A percentile compares a stretch with the other conserved stretches of the same genome.
These are phyloP conservation scores for Campylomormyrus numenius DNA, from an alignment of 2,113 vertebrate species.

Conservation along the genomic window DNA sequence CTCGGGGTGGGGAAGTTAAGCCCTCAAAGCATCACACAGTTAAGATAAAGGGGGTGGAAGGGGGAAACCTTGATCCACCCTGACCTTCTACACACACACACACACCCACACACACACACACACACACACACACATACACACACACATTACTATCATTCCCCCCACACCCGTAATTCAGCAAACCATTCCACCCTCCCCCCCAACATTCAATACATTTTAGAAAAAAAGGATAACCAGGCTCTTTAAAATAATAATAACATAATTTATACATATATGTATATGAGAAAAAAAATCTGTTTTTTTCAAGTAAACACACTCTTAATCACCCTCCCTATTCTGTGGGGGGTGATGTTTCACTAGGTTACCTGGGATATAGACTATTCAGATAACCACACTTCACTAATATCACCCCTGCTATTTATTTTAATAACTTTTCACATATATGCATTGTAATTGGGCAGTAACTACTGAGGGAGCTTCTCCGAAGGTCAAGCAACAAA, in stretches of 20 bases:
- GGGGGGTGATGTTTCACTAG: background rate
- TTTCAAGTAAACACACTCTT: background rate
- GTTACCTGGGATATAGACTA: background rate
- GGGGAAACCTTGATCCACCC: background rate
- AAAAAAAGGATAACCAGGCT: background rate
- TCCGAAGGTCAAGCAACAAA: background rate
- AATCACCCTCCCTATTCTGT: background rate
- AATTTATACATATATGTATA: background rate
- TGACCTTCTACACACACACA: background rate
- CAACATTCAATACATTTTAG: background rate
- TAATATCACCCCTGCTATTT: slow-evolving; percentile 14
- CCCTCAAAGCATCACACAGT: background rate
- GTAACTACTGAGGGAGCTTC: background rate
- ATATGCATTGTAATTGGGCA: background rate
- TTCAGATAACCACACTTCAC: background rate
- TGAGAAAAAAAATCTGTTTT: background rate
- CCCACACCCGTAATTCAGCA: background rate
- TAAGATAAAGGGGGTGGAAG: background rate
- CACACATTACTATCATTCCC: background rate
- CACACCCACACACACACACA: background rate
- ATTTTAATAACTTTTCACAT: background rate
- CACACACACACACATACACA: background rate
- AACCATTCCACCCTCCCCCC: background rate
- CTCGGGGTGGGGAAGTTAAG: background rate
- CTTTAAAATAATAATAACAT: background rate